Evolutionary conservation across 2,888 invertebrate species (phyloP), one percentile per base, ranked within the genome.

Genomic region (Pasiphila rectangulata): DNA sequence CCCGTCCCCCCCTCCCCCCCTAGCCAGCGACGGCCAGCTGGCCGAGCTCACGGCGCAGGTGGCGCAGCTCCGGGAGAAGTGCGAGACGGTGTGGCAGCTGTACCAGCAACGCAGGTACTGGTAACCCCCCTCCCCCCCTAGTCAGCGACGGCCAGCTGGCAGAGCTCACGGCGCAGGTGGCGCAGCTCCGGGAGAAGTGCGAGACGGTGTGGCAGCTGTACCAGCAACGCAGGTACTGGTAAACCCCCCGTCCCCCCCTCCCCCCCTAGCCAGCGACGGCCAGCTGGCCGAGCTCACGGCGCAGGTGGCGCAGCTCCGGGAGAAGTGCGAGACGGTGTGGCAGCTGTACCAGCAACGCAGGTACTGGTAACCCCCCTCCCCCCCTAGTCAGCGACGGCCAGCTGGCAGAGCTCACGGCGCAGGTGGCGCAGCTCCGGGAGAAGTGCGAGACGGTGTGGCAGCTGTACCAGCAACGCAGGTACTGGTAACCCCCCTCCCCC

Each of bases 231-330:
- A 37, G 82, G 0, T 44, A 44, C 23, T 9, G n/a, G n/a, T n/a
- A n/a, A n/a, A n/a, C n/a, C n/a, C n/a, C n/a, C n/a, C n/a, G n/a
- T n/a, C n/a, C n/a, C n/a, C n/a, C n/a, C n/a, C n/a, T n/a, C n/a
- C n/a, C n/a, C n/a, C n/a, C n/a, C n/a, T n/a, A n/a, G n/a, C n/a
- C n/a, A n/a, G n/a, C n/a, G n/a, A n/a, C n/a, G n/a, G n/a, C 1
- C 94, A 95, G 65, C 86, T 96, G 52, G 90, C 91, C n/a, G 94
- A 94, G 47, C 72, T 95, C 23, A 94, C 92, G 61, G 90, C 87
- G 7, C 92, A 94, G 41, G 90, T 96, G 44, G 82, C 90, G 4
- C 90, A 90, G 46, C 80, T 96, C 17, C 86, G 93, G 0, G 89
- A 89, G 27, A 94, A 95, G 68, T 96, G 88, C 47, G 70, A 78